Evolutionary conservation across 2,888 invertebrate species (phyloP), one percentile per base, ranked within the genome.

Genomic region (Zaprionus bogoriensis): DNA sequence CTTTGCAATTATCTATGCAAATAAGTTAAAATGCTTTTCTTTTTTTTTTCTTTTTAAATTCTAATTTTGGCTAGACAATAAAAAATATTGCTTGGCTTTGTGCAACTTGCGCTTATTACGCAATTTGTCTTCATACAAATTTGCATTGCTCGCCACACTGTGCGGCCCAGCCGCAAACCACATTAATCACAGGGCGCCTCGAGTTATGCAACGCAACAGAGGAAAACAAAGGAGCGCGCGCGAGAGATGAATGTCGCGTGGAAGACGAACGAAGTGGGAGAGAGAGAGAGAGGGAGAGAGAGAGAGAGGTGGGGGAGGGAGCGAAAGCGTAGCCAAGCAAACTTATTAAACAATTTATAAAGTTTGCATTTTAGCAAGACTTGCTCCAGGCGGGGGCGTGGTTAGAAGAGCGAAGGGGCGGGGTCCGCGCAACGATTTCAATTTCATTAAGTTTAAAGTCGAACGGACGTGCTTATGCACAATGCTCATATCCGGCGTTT

Each of bases 281-380:
- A 44, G 9, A 12, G 4, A 25, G 7, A 39, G n/a, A 17, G 41
- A 32, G 28, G 9, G 9, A 4, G 7, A 10, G 4, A 25, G 12
- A 20, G 39, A 25, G 45, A 45, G 7, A 30, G 41, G 53, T n/a
- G 9, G 6, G 4, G 14, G 7, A 39, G n/a, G 12, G 41, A 32
- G 28, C 9, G 9, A 4, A 4, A 10, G 4, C 14, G 12, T 12
- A 47, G 22, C 45, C 41, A 9, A 30, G 41, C 51, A 73, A 84
- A 67, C 53, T 66, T 67, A 77, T 74, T 78, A 67, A 74, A 78
- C 76, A 84, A 80, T 84, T 77, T 74, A 80, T 63, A 66, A 79
- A 83, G 65, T 77, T 74, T 69, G 39, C 59, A 38, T 51, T 67
- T 42, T 45, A 20, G 41, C 20, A 20, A 10, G 42, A n/a, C 20